Base-by-base conservation (phyloP, 92 coral and sea anemone genomes). In the Palythoa heliodiscus region DNA sequence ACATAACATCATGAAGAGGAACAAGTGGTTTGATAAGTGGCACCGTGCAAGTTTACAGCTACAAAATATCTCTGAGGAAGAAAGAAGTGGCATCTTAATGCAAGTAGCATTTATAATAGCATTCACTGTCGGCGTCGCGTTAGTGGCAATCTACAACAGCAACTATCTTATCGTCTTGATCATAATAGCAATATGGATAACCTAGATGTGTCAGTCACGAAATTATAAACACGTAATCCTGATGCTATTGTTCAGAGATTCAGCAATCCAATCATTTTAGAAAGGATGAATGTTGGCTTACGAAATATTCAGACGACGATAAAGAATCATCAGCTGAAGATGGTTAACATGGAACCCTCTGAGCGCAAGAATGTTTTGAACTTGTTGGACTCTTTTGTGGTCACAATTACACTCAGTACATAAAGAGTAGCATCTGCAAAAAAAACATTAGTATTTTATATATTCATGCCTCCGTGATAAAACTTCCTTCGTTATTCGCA, bases 111-210 rank as follows among this genome's bases (percentile, higher is more conserved):
- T 86, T n/a, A 93, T 93, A 13, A 88, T 93, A 77, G 88, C 87
- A 11, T 92, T 93, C 71, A 93, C 92, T 93, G 63, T 93, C 16
- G 86, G 85, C 22, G 91, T 93, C 48, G 95, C 92, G 19, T 82
- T 86, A 61, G 86, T 87, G 72, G 95, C 95, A 15, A 77, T 93
- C 77, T 93, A 87, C 87, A 84, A 88, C 90, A 91, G 86, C 77
- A 92, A 93, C 89, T 92, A 87, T 84, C 79, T 93, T 66, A 92
- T 93, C 63, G 91, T 93, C 50, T 91, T 92, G 78, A 93, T 93
- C 54, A 92, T 93, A 75, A 83, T 93, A 29, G 93, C 90, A 48
- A 89, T 93, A 54, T 93, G 98, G 98, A 93, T 93, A 61, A 89
- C 89, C 15, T 93, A 78, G 88, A 23, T 74, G 13, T 19, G 70